Evolutionary conservation across 2,888 invertebrate genomes (phyloP), one percentile per base, ranked within the genome.

Genomic region (Ganaspis brasiliensis): DNA sequence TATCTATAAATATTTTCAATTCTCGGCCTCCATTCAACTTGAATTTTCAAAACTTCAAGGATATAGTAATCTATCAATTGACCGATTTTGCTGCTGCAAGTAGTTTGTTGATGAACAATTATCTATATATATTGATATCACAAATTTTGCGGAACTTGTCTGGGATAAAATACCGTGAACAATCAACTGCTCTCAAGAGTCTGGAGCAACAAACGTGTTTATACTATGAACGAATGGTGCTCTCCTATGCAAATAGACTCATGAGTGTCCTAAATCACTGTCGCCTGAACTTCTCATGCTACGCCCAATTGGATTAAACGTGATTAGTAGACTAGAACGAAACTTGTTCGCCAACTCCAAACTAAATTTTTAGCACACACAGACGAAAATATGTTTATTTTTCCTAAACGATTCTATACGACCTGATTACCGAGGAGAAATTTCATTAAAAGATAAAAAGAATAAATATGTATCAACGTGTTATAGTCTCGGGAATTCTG

Each of bases 301-400:
- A 67, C 67, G 67, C 67, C 67, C 67, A 67, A 67, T 67, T 67
- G 67, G 67, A 67, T 67, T 26, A 67, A 67, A 45, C 24, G 67
- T 67, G 67, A 67, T 67, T 67, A 67, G 67, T 67, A 67, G 67
- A 45, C 67, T 67, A 67, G 67, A 67, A 67, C 67, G 67, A 67
- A 67, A 67, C 67, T 40, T 67, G 40, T 67, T 67, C 67, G 67
- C 45, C 67, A 67, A 45, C 61, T 63, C 37, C 10, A 16, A 37
- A 63, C 37, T 63, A 6, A n/a, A 63, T 63, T 63, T 63, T 63
- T 63, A 16, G 19, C 3, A 9, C 19, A 52, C n/a, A 2, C 19
- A 24, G 40, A 14, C 40, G 21, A 45, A 63, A 63, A 40, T 24
- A 40, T 63, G 19, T 63, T 37, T 24, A 8, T 40, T 21, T 63